phyloP scores from a whole-genome alignment of 2,797 vertebrate species.

The Periparus ater region DNA sequence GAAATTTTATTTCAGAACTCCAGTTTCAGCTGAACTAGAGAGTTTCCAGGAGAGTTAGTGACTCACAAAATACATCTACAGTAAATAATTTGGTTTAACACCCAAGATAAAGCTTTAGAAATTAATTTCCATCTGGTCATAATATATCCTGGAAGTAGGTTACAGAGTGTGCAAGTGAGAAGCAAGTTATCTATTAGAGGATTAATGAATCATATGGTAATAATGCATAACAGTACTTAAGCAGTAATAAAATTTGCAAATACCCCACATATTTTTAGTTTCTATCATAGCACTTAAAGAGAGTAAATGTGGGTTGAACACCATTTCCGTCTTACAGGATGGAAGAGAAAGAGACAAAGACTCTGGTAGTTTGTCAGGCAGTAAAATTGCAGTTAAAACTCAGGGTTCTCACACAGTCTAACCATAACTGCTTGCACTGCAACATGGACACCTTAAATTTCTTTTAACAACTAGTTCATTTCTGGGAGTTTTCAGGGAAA shows the following conservation, averaged over 20 bases:
- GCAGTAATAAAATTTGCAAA: slow-evolving; percentile 2
- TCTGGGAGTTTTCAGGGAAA: background rate
- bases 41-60: background rate
- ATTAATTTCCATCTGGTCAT: background rate
- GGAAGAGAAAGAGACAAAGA: background rate
- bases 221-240: background rate
- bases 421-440: background rate
- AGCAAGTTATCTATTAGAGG: background rate
- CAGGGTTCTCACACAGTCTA: background rate
- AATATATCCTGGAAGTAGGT: background rate
- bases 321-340: background rate
- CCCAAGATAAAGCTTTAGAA: background rate
- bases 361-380: background rate
- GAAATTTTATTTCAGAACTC: background rate
- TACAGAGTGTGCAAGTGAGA: background rate
- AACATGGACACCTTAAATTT: background rate
- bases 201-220: slow-evolving; percentile 16
- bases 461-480: background rate
- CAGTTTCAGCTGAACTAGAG: background rate
- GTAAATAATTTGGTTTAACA: background rate
- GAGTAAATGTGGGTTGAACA: background rate
- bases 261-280: background rate
- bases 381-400: background rate
- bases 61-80: background rate
- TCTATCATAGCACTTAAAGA: background rate